A percentile compares a stretch with the other conserved stretches of the same genome.
phyloP scores from a whole-genome alignment of 2,113 vertebrate species.

The Benitochromis conjunctus region DNA sequence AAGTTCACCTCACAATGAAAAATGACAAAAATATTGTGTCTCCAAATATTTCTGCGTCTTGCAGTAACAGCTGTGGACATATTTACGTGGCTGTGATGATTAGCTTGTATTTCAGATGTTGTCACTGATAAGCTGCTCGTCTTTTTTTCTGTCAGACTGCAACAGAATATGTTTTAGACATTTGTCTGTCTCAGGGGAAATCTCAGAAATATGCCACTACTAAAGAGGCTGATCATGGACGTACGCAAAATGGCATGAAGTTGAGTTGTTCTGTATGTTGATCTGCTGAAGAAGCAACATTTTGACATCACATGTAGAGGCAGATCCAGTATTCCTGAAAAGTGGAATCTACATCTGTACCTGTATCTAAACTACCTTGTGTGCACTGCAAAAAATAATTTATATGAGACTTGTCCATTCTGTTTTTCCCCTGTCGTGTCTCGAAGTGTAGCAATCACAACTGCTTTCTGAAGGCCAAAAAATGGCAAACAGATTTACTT shows the following conservation, averaged over 20 bases:
- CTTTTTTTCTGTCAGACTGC: background rate
- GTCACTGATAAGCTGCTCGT: background rate
- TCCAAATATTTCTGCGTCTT: constrained; percentile 20
- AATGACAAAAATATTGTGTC: constrained; percentile 38
- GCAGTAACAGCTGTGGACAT: constrained; percentile 11
- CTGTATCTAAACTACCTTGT: background rate
- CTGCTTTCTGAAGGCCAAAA: background rate
- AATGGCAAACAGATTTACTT: background rate
- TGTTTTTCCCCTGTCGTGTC: rapidly evolving
- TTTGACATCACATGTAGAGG: background rate
- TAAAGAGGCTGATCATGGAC: background rate
- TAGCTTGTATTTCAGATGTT: background rate
- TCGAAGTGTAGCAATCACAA: background rate
- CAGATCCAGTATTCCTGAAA: background rate
- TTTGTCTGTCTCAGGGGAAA: background rate
- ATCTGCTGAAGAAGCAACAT: background rate
- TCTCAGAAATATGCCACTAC: background rate
- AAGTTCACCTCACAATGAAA: constrained; percentile 17
- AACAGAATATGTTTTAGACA: background rate
- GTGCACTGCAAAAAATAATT: rapidly evolving
- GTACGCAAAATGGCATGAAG: background rate
- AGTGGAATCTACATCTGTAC: background rate
- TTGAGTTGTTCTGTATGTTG: background rate
- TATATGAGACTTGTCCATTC: rapidly evolving
- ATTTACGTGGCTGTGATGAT: background rate